Evolutionary conservation across 2,888 invertebrate species (phyloP), one percentile per base, ranked within the genome.

Genomic region (Caradrina kadenii): DNA sequence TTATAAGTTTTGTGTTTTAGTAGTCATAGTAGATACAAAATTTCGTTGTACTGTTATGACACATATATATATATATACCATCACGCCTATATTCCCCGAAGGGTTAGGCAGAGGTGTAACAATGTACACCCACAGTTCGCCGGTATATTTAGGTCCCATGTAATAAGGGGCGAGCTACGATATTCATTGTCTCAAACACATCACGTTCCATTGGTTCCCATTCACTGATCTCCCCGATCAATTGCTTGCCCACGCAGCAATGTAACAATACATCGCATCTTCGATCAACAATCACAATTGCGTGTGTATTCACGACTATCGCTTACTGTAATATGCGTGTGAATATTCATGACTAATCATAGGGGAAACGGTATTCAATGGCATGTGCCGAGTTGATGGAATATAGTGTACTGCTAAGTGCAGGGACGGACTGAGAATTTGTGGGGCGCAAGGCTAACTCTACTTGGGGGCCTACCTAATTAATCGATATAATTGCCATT

Each of bases 301-400:
- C 73, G 72, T 73, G 48, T 55, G 42, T 78, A 52, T 60, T 56
- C 66, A 58, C 21, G 26, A 45, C 62, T 59, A 80, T 67, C 53
- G 63, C 55, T 71, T 74, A 76, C 71, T 55, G 66, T 76, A 75
- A 68, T 80, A 79, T 31, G 55, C 55, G 48, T 62, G 56, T 73
- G 81, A 83, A 81, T 81, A 81, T 81, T 82, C 81, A 83, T 83
- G 71, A 49, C 54, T 60, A 66, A 62, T 70, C 66, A 58, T 42
- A 61, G 65, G 73, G 55, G 55, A 67, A 35, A 22, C 26, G 13
- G 48, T 67, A 80, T 82, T 82, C 74, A 68, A 58, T 62, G 42
- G 78, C 73, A 73, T 82, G 83, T 53, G 59, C 67, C 13, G 31
- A 42, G 60, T 39, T 74, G 61, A 79, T 73, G 42, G 74, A 62